phyloP scores from a whole-genome alignment of 2,113 vertebrate genomes.

The Periophthalmus modestus region DNA sequence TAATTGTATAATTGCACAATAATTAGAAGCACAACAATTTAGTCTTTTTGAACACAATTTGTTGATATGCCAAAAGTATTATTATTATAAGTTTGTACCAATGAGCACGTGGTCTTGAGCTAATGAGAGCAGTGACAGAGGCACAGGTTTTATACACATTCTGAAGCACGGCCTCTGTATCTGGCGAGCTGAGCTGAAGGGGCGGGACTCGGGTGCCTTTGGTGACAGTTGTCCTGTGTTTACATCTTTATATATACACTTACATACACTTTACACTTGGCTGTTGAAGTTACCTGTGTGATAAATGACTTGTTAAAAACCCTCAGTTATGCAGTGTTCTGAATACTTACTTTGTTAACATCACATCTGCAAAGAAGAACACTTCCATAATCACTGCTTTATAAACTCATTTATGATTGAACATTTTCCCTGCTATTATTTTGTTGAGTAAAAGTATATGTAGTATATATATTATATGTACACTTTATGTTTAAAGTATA shows the following conservation, averaged over 20 bases:
- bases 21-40: neutral
- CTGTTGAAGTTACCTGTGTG: slow-evolving; percentile 4
- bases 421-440: too few relatives aligned
- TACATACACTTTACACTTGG: neutral
- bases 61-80: neutral
- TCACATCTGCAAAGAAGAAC: neutral
- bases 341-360: neutral
- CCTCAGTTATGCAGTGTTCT: neutral
- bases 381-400: neutral
- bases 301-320: slow-evolving; percentile 9
- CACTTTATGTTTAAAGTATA: too few relatives aligned
- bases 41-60: neutral
- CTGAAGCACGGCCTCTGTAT: neutral
- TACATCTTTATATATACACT: slow-evolving; percentile 5
- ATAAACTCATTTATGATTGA: too few relatives aligned
- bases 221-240: slow-evolving; percentile 1
- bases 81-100: neutral
- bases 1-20: too few relatives aligned
- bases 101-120: neutral
- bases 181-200: neutral
- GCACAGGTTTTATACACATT: neutral
- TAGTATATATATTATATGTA: too few relatives aligned
- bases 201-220: neutral
- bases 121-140: slow-evolving; percentile 7
- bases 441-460: too few relatives aligned